Evolutionary conservation across 23 tunicate genomes (phyloP).

Genomic region (Clavelina lepadiformis): DNA sequence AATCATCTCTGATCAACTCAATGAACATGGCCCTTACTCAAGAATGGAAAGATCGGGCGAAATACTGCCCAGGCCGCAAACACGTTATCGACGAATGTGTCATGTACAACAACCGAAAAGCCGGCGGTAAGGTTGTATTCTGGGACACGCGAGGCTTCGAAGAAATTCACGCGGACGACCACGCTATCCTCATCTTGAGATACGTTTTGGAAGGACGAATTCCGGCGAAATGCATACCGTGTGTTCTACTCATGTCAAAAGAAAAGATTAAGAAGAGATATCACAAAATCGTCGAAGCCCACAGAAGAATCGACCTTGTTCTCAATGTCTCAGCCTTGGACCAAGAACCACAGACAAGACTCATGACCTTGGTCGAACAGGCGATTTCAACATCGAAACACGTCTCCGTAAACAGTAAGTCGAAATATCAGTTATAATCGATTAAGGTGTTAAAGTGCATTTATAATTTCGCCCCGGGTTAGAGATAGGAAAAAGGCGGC

Average conservation of each 20-base stretch:
- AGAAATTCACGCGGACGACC: conserved; percentile 82
- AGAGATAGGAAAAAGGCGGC: too few relatives aligned
- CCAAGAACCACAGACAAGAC: conserved; percentile 57
- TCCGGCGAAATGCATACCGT: conserved; percentile 91
- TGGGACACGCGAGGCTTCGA: conserved; percentile 99
- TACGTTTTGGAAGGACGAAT: conserved; percentile 96
- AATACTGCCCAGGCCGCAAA: conserved; percentile 89
- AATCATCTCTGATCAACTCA: conserved; percentile 92
- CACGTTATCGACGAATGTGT: conserved; percentile 93
- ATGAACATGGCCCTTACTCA: conserved; percentile 94
- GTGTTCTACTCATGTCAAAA: conserved; percentile 90
- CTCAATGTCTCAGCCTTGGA: conserved; percentile 68
- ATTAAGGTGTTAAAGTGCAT: too few relatives aligned
- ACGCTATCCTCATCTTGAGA: conserved; percentile 81
- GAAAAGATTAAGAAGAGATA: conserved; percentile 95
- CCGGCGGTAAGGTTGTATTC: conserved; percentile 81
- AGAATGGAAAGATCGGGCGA: conserved; percentile 92
- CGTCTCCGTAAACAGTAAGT: conserved; percentile 79
- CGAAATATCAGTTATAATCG: too few relatives aligned
- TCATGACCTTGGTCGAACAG: conserved; percentile 55
- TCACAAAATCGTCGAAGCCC: conserved; percentile 28
- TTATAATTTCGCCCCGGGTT: too few relatives aligned
- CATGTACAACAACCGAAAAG: conserved; percentile 59
- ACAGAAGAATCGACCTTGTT: conserved; percentile 87
- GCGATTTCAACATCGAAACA: conserved; percentile 75